A percentile compares a stretch with the other conserved stretches of the same genome.
These are phyloP conservation scores for Yponomeuta malinellus DNA, from an alignment of 2,888 invertebrate species.

Conservation along the genomic window DNA sequence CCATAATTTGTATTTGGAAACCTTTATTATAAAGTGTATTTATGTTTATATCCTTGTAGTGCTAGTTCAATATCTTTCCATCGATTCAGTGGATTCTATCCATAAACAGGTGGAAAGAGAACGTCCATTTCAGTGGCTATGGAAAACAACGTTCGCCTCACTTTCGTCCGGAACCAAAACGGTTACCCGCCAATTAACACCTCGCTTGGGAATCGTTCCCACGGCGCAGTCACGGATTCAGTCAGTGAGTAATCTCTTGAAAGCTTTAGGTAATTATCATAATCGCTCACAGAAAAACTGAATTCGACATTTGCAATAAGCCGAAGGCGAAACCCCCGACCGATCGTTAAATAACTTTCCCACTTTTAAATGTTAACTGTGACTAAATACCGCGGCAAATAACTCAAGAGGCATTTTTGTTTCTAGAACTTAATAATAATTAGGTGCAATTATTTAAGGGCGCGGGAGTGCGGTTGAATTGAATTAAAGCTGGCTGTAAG, in stretches of 20 bases:
- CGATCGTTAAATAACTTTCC: slow-evolving; percentile 10
- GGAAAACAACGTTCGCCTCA: neutral
- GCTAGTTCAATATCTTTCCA: too few species aligned
- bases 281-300: neutral
- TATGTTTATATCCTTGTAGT: too few species aligned
- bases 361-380: slow-evolving; percentile 10
- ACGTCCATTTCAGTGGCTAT: neutral
- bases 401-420: slow-evolving; percentile 13
- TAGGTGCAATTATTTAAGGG: slow-evolving; percentile 12
- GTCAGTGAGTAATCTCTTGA: neutral
- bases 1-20: too few species aligned
- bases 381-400: slow-evolving; percentile 9
- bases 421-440: slow-evolving; percentile 10
- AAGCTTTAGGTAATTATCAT: neutral
- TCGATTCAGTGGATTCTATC: neutral
- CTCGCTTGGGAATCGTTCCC: slow-evolving; percentile 4
- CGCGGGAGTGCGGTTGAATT: slow-evolving; percentile 32
- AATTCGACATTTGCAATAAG: neutral
- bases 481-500: slow-evolving; percentile 34
- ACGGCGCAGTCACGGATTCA: slow-evolving; percentile 6
- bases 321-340: neutral
- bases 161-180: neutral
- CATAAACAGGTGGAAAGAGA: neutral
- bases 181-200: neutral
- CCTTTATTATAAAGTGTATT: too few species aligned